Conservation (phyloP, 2,797 vertebrate genomes). For the Amniataba percoides region DNA sequence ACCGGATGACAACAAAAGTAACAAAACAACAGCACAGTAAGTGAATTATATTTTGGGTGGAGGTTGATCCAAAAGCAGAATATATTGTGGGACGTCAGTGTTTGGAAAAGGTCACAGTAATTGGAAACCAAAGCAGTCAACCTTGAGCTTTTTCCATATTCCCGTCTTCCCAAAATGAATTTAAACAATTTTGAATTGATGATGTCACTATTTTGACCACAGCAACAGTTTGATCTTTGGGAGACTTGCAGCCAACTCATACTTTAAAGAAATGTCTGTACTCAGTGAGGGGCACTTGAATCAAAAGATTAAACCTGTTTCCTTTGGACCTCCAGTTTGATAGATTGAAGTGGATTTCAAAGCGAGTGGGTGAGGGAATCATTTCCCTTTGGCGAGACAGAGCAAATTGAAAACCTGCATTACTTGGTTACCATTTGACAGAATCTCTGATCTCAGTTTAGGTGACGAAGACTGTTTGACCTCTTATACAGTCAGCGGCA, state of each 20-base stretch:
- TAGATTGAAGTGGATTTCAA: conserved; percentile 77
- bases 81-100: conserved; percentile 61
- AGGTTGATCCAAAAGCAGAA: conserved; percentile 61
- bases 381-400: conserved; percentile 52
- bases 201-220: conserved; percentile 76
- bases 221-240: conserved; percentile 66
- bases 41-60: conserved; percentile 66
- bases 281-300: conserved; percentile 57
- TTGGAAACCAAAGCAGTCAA: conserved; percentile 69
- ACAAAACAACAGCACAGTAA: conserved; percentile 67
- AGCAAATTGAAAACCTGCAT: conserved; percentile 62
- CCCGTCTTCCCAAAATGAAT: conserved; percentile 67
- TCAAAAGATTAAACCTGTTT: conserved; percentile 67
- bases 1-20: conserved; percentile 56
- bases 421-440: conserved; percentile 58
- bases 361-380: conserved; percentile 54
- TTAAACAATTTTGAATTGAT: conserved; percentile 69
- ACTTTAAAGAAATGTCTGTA: conserved; percentile 62
- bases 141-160: conserved; percentile 61
- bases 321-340: conserved; percentile 56
- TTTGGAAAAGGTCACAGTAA: conserved; percentile 75
- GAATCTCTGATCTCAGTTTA: conserved; percentile 53
- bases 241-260: conserved; percentile 60
- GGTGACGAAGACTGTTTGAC: conserved; percentile 43
- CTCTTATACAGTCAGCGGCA: conserved; percentile 33